These are phyloP conservation scores for Ceratoteleas bidentatus DNA, from an alignment of 1,140 invertebrate genomes.

Conservation along the genomic window DNA sequence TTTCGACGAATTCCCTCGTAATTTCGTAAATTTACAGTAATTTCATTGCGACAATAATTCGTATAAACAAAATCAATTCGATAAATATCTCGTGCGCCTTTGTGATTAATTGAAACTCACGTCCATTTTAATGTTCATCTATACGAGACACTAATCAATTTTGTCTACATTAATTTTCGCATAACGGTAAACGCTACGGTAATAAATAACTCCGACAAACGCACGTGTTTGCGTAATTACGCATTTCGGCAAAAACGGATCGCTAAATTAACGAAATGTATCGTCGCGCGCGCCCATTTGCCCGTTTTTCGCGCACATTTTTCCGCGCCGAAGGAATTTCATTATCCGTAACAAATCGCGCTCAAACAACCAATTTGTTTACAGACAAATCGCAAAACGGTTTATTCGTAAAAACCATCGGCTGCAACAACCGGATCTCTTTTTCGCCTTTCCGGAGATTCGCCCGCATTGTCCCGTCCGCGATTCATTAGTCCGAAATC, in stretches of 20 bases:
- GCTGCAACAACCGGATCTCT: neutral
- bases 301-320: neutral
- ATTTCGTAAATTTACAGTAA: conserved; percentile 5
- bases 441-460: neutral
- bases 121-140: neutral
- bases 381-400: no score
- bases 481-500: neutral
- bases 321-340: neutral
- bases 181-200: neutral
- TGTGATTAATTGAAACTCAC: conserved; percentile 17
- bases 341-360: neutral
- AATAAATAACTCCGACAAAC: neutral
- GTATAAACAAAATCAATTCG: conserved; percentile 15
- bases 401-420: no score
- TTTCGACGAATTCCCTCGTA: neutral
- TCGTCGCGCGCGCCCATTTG: neutral
- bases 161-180: conserved; percentile 7
- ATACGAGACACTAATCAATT: conserved; percentile 2
- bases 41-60: conserved; percentile 7
- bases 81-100: conserved; percentile 15
- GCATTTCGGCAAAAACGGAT: neutral
- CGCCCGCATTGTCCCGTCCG: no score
- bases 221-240: neutral
- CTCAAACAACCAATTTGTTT: no score
- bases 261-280: neutral